Evolutionary conservation across 92 coral and sea anemone species (phyloP).

Genomic region (Umimayanthus kanabou): DNA sequence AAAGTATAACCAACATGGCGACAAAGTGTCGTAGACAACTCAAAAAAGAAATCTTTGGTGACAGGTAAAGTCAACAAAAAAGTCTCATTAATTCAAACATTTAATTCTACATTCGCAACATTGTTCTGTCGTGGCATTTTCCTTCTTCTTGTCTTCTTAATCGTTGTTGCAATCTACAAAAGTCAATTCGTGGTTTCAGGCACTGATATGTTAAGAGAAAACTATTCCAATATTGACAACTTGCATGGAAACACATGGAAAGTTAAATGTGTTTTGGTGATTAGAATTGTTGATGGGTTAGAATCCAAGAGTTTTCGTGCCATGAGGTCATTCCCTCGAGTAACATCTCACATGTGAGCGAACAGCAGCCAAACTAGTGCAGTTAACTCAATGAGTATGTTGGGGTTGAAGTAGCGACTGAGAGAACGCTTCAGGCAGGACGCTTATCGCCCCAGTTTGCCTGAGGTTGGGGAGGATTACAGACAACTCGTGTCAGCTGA

Average conservation of each 20-base stretch:
- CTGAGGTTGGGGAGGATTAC: not conserved
- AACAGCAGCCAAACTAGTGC: not conserved
- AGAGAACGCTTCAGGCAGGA: not conserved
- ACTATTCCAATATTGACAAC: not conserved
- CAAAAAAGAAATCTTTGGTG: not conserved
- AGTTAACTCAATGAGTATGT: not conserved
- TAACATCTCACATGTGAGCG: not conserved
- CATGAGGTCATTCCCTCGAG: not conserved
- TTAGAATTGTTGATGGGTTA: constrained; percentile 19
- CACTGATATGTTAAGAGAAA: not conserved
- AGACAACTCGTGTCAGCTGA: not conserved
- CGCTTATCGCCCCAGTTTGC: not conserved
- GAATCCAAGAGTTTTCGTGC: not conserved
- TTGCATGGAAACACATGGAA: not conserved
- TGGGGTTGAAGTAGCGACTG: not conserved
- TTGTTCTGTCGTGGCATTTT: not conserved
- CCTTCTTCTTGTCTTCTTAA: not conserved
- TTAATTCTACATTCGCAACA: not conserved
- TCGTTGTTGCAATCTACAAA: too few species aligned
- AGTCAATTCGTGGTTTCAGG: not conserved
- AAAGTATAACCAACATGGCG: constrained; percentile 23
- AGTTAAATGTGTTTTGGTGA: not conserved
- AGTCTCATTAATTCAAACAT: too few species aligned
- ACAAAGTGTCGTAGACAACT: not conserved
- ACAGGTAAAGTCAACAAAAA: constrained; percentile 7